Conservation (phyloP, 2,797 vertebrate genomes). For the Poeciliopsis turneri region DNA sequence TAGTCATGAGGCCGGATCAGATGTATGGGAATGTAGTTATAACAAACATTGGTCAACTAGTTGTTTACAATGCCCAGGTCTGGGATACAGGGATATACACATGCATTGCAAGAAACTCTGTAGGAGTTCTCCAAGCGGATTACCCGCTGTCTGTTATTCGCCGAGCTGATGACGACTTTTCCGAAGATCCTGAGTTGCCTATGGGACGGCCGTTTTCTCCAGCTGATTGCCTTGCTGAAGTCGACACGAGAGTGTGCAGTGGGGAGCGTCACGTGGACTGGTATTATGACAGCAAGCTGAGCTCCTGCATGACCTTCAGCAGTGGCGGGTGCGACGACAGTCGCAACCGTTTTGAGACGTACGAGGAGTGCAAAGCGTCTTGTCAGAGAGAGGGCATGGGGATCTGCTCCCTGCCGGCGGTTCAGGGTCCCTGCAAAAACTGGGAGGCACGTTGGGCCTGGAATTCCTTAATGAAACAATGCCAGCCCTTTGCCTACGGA, state of each 20-base stretch:
- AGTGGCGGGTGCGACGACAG: conserved; percentile 86
- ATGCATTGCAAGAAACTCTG: conserved; percentile 89
- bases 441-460: conserved; percentile 96
- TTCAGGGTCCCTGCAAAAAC: conserved; percentile 92
- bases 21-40: conserved; percentile 98
- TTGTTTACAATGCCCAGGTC: conserved; percentile 91
- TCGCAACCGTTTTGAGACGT: conserved; percentile 90
- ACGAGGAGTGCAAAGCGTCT: conserved; percentile 88
- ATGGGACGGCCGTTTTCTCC: conserved; percentile 79
- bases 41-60: conserved; percentile 96
- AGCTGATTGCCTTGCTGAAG: conserved; percentile 85
- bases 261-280: conserved; percentile 85
- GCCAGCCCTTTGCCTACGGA: conserved; percentile 90
- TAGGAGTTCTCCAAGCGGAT: conserved; percentile 88
- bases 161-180: conserved; percentile 74
- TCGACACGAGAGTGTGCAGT: conserved; percentile 82
- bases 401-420: conserved; percentile 87
- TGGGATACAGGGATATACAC: conserved; percentile 95
- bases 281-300: conserved; percentile 87
- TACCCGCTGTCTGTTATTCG: conserved; percentile 91
- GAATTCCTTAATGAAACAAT: conserved; percentile 87
- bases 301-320: conserved; percentile 87
- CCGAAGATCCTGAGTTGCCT: conserved; percentile 74
- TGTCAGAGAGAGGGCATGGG: conserved; percentile 85
- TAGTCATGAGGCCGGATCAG: conserved; percentile 94